A percentile compares a stretch with the other conserved stretches of the same genome.
These are phyloP conservation scores for Heterotilapia buettikoferi DNA, from an alignment of 2,113 vertebrate species.

Conservation along the genomic window DNA sequence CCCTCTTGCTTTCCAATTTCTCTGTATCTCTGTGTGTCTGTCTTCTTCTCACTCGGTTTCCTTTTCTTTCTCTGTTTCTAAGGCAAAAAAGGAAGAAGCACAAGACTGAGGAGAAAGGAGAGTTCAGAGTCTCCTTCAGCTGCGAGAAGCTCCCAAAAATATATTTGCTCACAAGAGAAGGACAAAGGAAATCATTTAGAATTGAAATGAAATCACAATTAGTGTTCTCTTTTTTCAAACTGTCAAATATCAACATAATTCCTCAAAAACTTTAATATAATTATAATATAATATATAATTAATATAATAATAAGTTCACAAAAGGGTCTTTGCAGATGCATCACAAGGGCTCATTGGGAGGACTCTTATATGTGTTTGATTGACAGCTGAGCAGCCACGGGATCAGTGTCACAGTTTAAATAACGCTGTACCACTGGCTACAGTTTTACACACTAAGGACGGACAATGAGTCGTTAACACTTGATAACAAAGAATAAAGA, in stretches of 20 bases:
- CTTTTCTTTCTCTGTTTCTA: slow-evolving; percentile 11
- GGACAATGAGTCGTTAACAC: background rate
- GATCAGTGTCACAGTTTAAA: background rate
- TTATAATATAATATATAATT: too few species aligned
- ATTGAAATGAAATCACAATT: background rate
- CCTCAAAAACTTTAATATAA: background rate
- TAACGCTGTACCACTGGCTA: background rate
- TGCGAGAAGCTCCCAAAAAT: background rate
- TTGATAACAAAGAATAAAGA: background rate
- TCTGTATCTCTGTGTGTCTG: background rate
- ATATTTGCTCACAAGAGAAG: background rate
- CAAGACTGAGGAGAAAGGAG: background rate
- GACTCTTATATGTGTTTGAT: background rate
- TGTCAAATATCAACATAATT: background rate
- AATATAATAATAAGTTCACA: background rate
- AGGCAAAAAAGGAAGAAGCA: slow-evolving; percentile 26
- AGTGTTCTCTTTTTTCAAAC: background rate
- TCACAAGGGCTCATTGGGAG: background rate
- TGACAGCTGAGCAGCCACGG: background rate
- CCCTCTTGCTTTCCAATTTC: background rate
- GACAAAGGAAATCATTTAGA: background rate
- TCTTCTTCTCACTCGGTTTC: background rate
- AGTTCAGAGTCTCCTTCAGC: background rate
- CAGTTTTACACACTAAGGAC: background rate
- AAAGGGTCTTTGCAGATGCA: background rate